Percentiles rank a stretch among this genome's conserved stretches.
Evolutionary conservation across 2,113 vertebrate genomes (phyloP).

Genomic region (Glaucomys volans): DNA sequence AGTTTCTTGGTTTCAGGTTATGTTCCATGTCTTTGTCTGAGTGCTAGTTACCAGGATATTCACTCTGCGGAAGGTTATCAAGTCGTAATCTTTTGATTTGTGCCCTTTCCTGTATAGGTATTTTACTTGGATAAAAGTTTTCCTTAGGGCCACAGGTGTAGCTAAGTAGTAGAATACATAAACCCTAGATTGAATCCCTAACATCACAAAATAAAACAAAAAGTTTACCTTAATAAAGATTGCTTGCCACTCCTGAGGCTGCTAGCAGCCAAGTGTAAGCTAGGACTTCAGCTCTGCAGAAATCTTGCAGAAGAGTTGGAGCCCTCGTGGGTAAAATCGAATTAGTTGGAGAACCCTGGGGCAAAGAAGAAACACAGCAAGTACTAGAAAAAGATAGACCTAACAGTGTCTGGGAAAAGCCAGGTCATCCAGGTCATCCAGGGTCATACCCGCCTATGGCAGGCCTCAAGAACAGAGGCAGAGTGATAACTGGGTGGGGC

Average conservation of each 20-base stretch:
- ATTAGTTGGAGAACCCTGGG: background rate
- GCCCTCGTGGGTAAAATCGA: background rate
- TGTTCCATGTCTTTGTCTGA: background rate
- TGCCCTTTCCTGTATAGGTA: background rate
- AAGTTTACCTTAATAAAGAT: background rate
- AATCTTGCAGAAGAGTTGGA: background rate
- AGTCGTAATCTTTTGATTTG: background rate
- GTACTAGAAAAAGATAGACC: background rate
- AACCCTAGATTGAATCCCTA: background rate
- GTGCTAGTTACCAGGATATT: background rate
- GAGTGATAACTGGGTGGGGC: too few relatives aligned
- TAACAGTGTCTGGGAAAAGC: background rate
- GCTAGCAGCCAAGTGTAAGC: background rate
- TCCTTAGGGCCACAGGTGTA: background rate
- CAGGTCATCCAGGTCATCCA: too few relatives aligned
- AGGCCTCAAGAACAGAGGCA: background rate
- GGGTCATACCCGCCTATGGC: background rate
- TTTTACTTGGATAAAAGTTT: background rate
- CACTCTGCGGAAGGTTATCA: background rate
- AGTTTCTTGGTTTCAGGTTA: background rate
- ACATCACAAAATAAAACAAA: background rate
- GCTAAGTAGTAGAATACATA: background rate
- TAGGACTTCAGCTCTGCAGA: background rate
- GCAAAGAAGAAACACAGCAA: background rate
- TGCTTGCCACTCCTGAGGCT: background rate